These are phyloP conservation scores for Pangasius djambal DNA, from an alignment of 2,797 vertebrate genomes.

Conservation along the genomic window DNA sequence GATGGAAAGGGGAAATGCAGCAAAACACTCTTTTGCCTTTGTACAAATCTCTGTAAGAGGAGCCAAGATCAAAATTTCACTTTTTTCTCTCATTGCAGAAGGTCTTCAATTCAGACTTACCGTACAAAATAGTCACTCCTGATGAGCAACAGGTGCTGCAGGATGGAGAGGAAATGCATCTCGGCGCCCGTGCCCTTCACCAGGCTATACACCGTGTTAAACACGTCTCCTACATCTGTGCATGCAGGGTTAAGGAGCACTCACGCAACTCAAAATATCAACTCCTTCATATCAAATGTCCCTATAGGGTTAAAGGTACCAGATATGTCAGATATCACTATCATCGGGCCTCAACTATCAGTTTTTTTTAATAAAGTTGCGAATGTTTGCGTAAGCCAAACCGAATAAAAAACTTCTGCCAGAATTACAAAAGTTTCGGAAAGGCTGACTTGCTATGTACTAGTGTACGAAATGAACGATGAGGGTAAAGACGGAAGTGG, in stretches of 20 bases:
- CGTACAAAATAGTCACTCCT: slow-evolving; percentile 91
- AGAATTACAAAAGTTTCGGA: no score
- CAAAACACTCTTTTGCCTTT: neutral
- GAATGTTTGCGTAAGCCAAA: neutral
- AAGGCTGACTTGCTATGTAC: no score
- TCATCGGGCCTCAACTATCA: neutral
- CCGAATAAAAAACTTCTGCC: neutral
- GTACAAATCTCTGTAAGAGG: neutral
- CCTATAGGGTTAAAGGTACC: neutral
- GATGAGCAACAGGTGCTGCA: slow-evolving; percentile 94
- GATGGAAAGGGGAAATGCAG: neutral
- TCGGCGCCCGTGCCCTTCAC: slow-evolving; percentile 90
- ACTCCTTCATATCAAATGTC: neutral
- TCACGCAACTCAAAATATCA: neutral
- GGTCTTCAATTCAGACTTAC: slow-evolving; percentile 71
- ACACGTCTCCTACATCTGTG: slow-evolving; percentile 92
- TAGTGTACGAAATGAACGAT: neutral
- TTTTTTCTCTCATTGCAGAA: neutral
- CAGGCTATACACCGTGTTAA: slow-evolving; percentile 85
- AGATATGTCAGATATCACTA: neutral
- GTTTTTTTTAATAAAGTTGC: neutral
- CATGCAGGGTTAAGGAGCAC: slow-evolving; percentile 80
- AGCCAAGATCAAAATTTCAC: neutral
- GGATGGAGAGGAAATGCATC: slow-evolving; percentile 91
- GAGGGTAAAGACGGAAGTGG: neutral